phyloP scores from a whole-genome alignment of 2,113 vertebrate species.

The Columba janthina region DNA sequence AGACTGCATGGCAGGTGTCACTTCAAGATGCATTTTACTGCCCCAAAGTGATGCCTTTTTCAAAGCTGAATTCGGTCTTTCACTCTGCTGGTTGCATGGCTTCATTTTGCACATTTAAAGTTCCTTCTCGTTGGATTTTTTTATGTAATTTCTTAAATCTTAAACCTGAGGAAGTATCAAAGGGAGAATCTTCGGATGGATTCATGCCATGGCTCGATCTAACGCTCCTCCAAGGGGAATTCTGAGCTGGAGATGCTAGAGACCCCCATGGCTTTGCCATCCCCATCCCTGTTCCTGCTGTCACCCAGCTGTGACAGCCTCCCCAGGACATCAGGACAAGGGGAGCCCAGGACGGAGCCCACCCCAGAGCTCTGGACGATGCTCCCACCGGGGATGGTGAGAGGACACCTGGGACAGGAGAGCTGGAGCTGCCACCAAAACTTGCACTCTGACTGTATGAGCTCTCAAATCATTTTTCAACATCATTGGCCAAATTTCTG shows the following conservation, averaged over 20 bases:
- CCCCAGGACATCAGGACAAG: fast-evolving
- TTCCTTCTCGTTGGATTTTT: background rate
- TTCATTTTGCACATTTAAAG: background rate
- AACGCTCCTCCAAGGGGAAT: background rate
- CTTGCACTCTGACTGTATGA: background rate
- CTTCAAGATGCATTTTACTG: background rate
- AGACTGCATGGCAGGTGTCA: fast-evolving
- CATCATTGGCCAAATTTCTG: background rate
- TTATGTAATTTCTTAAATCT: background rate
- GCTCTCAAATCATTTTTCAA: background rate
- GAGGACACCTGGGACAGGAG: background rate
- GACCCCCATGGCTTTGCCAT: background rate
- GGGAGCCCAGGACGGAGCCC: background rate
- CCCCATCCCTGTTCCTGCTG: background rate
- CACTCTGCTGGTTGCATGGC: background rate
- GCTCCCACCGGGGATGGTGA: fast-evolving
- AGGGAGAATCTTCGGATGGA: background rate
- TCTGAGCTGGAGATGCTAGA: background rate
- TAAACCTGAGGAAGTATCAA: background rate
- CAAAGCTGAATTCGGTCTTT: background rate
- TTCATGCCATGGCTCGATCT: background rate
- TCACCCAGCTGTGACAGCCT: background rate
- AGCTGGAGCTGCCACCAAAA: background rate
- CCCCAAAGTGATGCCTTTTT: background rate
- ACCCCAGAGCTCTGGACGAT: background rate